A percentile compares a stretch with the other conserved stretches of the same genome.
These are phyloP conservation scores for Cephus spinipes DNA, from an alignment of 2,888 invertebrate genomes.

Conservation along the genomic window DNA sequence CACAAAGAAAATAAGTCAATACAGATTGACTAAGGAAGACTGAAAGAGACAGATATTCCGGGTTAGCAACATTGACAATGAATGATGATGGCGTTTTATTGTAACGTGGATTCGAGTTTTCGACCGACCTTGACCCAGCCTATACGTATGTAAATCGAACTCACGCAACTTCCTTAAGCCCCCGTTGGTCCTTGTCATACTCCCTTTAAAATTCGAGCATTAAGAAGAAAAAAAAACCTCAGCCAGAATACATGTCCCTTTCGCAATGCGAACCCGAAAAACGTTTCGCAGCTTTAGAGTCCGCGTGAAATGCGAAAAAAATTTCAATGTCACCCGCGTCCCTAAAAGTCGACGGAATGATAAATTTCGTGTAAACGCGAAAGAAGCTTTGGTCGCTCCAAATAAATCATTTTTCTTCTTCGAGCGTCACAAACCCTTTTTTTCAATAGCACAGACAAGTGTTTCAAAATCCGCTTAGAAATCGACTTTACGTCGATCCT, in stretches of 20 bases:
- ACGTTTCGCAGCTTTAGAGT: background rate
- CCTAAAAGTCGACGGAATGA: background rate
- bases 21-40: background rate
- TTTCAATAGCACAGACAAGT: background rate
- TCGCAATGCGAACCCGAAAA: background rate
- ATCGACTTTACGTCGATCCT: background rate
- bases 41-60: background rate
- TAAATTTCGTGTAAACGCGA: background rate
- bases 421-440: background rate
- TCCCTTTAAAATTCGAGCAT: background rate
- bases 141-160: background rate
- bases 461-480: background rate
- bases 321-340: background rate
- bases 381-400: background rate
- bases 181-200: background rate
- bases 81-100: background rate
- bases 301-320: background rate
- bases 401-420: background rate
- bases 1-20: background rate
- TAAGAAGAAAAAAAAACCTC: background rate
- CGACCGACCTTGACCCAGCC: background rate
- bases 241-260: background rate
- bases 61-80: background rate
- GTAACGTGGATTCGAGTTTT: background rate
- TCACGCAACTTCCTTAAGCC: background rate